A percentile compares a stretch with the other conserved stretches of the same genome.
phyloP scores from a whole-genome alignment of 2,888 invertebrate species.

The Caenorhabditis angaria region DNA sequence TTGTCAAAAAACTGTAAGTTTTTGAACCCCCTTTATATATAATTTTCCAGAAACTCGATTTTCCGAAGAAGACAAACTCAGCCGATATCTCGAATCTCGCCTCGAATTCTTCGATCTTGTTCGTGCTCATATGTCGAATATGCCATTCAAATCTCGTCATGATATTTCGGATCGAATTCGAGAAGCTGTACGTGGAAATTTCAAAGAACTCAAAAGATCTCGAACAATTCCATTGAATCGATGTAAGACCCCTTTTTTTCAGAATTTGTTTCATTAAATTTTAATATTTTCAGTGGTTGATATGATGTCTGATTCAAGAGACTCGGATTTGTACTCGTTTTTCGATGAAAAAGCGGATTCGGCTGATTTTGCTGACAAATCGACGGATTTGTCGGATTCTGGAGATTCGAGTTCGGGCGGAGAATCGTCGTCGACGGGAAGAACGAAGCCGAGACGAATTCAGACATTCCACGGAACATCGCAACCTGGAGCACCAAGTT shows the following conservation, averaged over 20 bases:
- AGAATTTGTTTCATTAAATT: neutral
- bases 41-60: conserved; percentile 26
- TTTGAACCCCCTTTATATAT: neutral
- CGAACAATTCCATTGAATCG: conserved; percentile 46
- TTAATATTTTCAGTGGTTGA: conserved; percentile 46
- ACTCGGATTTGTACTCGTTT: conserved; percentile 48
- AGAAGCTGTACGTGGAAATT: conserved; percentile 42
- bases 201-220: conserved; percentile 46
- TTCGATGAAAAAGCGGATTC: conserved; percentile 51
- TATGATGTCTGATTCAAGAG: conserved; percentile 44
- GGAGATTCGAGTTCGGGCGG: conserved; percentile 29
- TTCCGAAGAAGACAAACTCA: conserved; percentile 34
- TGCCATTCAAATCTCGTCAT: conserved; percentile 42
- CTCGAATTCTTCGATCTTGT: conserved; percentile 41
- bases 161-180: conserved; percentile 49
- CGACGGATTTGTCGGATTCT: conserved; percentile 43
- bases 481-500: conserved; percentile 11
- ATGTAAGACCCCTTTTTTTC: conserved; percentile 31
- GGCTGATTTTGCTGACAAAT: conserved; percentile 31
- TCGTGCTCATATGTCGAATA: conserved; percentile 27
- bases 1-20: neutral
- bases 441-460: conserved; percentile 44
- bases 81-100: conserved; percentile 41
- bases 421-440: conserved; percentile 6
- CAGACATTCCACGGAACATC: conserved; percentile 55